Base-by-base conservation (phyloP, 2,113 vertebrate species). In the Festucalex cinctus region DNA sequence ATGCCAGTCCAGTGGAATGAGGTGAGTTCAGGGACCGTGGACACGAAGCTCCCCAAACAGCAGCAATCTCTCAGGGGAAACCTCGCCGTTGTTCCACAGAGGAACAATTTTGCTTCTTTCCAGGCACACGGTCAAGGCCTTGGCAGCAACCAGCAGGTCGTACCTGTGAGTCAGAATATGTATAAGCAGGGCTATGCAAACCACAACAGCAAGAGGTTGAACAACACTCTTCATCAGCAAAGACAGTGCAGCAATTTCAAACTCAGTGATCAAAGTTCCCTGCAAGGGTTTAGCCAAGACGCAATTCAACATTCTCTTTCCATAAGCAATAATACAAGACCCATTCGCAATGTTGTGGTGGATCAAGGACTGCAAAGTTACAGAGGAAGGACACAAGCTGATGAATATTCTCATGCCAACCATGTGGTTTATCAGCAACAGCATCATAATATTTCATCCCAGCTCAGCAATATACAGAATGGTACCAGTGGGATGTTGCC, bases 1-100 rank as follows among this genome's bases (percentile, higher is more conserved):
- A 98, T 99, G 97, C 97, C 97, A 0, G 96, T 99, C 36, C 97
- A 99, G 75, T 99, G 97, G 97, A 99, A 99, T 0, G 97, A 99
- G 81, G 97, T 99, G 78, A 99, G 97, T 86, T 99, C 97, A 0
- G 97, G 97, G 54, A 96, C 95, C 0, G 86, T 98, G 78, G 96
- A 99, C 44, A 22, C 91, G 58, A 92, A 86, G 76, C 93, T 94
- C 58, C 84, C 91, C 0, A 94, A 94, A 65, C 87, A 91, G 36
- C 91, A 86, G 60, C 79, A 79, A 90, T 68, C 77, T 91, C 0
- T 92, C 5, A 78, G 81, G 67, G 91, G 91, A 13, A 96, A 95
- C 69, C 87, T 98, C 65, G 89, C 92, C 0, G 82, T 95, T 5
- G 88, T 93, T 39, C 94, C 93, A 64, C 96, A 96, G 82, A 95